Percentiles rank a stretch among this genome's conserved stretches.
These are phyloP conservation scores for Holothuria glaberrima DNA, from an alignment of 35 echinoderm and acorn worm genomes.

Conservation along the genomic window DNA sequence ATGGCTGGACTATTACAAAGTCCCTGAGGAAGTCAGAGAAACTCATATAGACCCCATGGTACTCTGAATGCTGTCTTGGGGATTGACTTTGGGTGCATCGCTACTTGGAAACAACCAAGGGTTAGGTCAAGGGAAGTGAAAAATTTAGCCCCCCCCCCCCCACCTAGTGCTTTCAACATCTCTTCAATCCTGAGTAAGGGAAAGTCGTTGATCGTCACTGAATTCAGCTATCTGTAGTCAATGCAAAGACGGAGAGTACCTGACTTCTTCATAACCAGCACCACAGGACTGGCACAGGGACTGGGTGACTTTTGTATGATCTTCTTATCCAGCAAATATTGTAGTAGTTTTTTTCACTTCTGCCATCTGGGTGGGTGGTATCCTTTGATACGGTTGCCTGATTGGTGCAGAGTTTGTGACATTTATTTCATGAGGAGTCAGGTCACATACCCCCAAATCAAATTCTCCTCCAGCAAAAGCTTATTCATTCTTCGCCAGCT, in stretches of 20 bases:
- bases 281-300: conserved; percentile 59
- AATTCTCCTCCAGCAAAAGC: conserved; percentile 24
- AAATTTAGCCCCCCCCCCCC: conserved; percentile 1
- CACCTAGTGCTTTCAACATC: no score
- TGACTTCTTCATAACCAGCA: conserved; percentile 50
- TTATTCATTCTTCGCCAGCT: neutral
- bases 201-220: conserved; percentile 20
- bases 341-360: conserved; percentile 52
- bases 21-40: conserved; percentile 14
- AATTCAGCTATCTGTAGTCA: conserved; percentile 49
- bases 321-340: conserved; percentile 41
- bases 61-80: no score
- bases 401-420: neutral
- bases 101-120: no score
- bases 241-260: conserved; percentile 26
- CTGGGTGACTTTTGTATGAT: conserved; percentile 52
- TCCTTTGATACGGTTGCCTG: conserved; percentile 27
- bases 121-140: no score
- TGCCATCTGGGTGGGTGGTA: conserved; percentile 16
- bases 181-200: conserved; percentile 29
- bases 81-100: no score
- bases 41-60: no score
- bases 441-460: conserved; percentile 49
- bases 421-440: conserved; percentile 58
- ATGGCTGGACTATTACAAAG: conserved; percentile 39